A percentile compares a stretch with the other conserved stretches of the same genome.
These are phyloP conservation scores for Ips nitidus DNA, from an alignment of 1,140 invertebrate genomes.

Conservation along the genomic window DNA sequence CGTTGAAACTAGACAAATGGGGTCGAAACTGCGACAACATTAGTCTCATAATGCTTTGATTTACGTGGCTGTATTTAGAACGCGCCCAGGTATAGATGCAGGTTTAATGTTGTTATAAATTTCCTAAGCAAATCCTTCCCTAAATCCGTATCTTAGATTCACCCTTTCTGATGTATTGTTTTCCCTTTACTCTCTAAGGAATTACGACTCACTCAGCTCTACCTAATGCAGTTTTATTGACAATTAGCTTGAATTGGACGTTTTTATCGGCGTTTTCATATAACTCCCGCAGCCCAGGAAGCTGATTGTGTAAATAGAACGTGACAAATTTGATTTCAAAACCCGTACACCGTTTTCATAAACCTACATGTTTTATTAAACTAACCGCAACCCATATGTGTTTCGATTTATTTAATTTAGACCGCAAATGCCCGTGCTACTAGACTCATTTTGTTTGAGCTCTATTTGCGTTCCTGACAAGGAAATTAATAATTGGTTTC, in stretches of 20 bases:
- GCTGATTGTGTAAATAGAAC: background rate
- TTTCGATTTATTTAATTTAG: constrained; percentile 3
- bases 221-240: background rate
- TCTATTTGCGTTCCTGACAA: background rate
- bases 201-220: background rate
- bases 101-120: constrained; percentile 11
- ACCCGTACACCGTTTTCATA: background rate
- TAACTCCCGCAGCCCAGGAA: background rate
- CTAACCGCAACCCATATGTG: background rate
- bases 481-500: background rate
- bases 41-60: constrained; percentile 6
- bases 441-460: background rate
- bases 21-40: background rate
- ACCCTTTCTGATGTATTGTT: too few relatives aligned
- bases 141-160: background rate
- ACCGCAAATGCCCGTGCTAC: background rate
- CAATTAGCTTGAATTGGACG: background rate
- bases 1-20: constrained; percentile 6
- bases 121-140: background rate
- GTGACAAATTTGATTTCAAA: background rate
- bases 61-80: background rate
- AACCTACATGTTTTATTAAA: background rate
- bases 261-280: background rate
- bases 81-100: constrained; percentile 4
- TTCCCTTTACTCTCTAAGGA: background rate